Evolutionary conservation across 2,113 vertebrate genomes (phyloP).

Genomic region (Nipponia nippon): DNA sequence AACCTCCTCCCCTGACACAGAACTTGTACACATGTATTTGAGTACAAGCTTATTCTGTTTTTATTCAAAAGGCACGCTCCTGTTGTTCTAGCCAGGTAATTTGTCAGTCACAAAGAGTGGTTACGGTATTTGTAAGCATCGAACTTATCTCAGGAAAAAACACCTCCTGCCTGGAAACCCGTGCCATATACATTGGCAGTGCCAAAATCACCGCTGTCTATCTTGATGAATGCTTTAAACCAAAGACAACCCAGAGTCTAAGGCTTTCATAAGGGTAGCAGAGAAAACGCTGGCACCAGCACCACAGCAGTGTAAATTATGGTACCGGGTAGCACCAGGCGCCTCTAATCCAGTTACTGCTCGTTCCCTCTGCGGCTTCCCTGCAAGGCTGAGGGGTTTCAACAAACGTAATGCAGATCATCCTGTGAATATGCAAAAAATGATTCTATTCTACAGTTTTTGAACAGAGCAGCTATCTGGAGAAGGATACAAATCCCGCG

Average conservation of each 20-base stretch:
- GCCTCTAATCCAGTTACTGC: background rate
- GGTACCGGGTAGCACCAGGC: background rate
- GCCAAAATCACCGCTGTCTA: background rate
- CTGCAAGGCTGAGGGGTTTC: background rate
- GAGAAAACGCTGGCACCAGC: background rate
- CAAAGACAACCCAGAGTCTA: background rate
- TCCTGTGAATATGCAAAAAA: fast-evolving
- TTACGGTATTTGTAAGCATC: background rate
- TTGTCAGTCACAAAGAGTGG: background rate
- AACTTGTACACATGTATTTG: no score
- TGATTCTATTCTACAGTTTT: background rate
- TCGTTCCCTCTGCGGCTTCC: fast-evolving
- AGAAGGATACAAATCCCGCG: background rate
- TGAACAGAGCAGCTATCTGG: background rate
- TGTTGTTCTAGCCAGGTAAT: background rate
- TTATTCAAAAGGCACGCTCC: background rate
- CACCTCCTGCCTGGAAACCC: background rate
- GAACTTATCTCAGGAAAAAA: background rate
- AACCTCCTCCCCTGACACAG: background rate
- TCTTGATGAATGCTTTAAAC: background rate
- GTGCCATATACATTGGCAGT: fast-evolving
- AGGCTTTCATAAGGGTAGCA: background rate
- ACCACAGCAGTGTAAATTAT: background rate
- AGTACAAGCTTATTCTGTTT: background rate
- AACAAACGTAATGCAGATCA: background rate